These are phyloP conservation scores for Thalassarche chlororhynchos DNA, from an alignment of 2,113 vertebrate species.

Conservation along the genomic window DNA sequence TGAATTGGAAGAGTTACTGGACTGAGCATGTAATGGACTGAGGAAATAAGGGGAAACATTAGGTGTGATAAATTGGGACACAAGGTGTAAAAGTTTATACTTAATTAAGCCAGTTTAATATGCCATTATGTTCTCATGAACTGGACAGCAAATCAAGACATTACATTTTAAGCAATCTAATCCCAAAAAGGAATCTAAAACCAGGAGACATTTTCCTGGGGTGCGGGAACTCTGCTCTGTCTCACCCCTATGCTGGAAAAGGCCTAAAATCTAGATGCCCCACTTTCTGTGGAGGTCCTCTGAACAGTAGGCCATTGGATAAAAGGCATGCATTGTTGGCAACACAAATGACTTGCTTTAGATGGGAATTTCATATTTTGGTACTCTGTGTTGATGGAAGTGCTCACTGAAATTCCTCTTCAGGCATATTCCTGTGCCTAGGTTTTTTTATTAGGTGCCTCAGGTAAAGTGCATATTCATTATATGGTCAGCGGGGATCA, in stretches of 20 bases:
- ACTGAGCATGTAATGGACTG: background rate
- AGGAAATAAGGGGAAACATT: background rate
- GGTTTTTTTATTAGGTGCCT: background rate
- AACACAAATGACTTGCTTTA: background rate
- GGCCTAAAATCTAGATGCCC: background rate
- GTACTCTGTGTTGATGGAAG: background rate
- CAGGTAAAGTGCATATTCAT: background rate
- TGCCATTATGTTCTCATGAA: background rate
- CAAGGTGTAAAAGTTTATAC: background rate
- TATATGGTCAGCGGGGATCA: background rate
- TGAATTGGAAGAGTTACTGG: background rate
- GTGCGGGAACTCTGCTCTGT: background rate
- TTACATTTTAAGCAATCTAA: background rate
- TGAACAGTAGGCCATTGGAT: accelerated
- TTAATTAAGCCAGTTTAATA: background rate
- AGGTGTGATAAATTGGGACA: background rate
- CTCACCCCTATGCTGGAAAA: background rate
- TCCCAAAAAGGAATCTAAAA: background rate
- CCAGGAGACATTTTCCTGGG: background rate
- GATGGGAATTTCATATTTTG: background rate
- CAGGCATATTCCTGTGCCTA: background rate
- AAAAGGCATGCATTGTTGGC: background rate
- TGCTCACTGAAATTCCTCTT: background rate
- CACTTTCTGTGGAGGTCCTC: background rate
- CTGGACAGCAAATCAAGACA: background rate